Evolutionary conservation across 2,797 vertebrate species (phyloP).

Genomic region (Loris lydekkerianus): DNA sequence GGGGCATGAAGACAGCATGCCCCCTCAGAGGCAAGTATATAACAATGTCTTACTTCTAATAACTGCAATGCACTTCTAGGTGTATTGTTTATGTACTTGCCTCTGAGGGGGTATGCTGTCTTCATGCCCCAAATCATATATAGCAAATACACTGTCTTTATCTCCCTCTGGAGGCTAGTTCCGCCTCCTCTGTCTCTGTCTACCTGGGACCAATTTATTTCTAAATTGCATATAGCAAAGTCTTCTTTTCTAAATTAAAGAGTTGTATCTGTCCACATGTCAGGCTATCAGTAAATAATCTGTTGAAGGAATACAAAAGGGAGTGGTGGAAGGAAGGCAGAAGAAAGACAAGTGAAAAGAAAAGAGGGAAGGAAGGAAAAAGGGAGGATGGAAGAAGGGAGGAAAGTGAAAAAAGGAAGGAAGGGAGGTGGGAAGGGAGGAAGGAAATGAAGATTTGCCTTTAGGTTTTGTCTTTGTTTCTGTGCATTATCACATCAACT

Average conservation of each 20-base stretch:
- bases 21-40: background rate
- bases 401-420: background rate
- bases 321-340: too few species aligned
- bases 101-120: background rate
- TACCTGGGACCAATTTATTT: background rate
- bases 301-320: background rate
- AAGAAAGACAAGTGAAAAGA: background rate
- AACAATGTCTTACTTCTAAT: background rate
- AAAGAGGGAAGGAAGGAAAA: background rate
- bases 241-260: conserved; percentile 19
- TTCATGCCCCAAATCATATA: background rate
- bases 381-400: background rate
- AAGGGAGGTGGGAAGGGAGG: background rate
- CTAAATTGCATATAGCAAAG: background rate
- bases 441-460: background rate
- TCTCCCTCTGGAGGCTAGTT: background rate
- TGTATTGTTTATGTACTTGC: background rate
- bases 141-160: background rate
- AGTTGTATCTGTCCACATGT: background rate
- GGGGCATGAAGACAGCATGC: background rate
- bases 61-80: background rate
- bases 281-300: background rate
- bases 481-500: background rate
- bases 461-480: too few species aligned
- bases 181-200: background rate